Base-by-base conservation (phyloP, 2,797 vertebrate genomes). In the Myotis planiceps region DNA sequence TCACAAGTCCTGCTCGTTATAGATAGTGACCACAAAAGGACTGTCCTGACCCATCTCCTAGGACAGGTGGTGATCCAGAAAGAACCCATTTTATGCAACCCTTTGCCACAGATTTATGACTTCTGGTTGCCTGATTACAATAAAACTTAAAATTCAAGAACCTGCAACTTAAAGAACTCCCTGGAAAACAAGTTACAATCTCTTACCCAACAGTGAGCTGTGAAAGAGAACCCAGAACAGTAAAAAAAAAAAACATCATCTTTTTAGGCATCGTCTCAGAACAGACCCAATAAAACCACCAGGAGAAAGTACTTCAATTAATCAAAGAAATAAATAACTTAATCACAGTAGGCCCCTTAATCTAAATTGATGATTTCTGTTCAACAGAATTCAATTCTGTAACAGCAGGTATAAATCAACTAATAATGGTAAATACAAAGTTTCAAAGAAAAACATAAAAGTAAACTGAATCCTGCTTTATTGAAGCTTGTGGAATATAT, bases 381-480 rank as follows among this genome's bases (percentile, higher is more conserved):
- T 80, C 34, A 89, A 90, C 37, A 96, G 65, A 95, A 72, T 79
- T 81, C 75, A 88, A 55, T 72, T 88, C 71, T 78, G 55, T 16
- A 92, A 92, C 5, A 81, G 47, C 27, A 75, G 27, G 16, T 80
- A 14, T 60, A 94, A 96, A 82, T 69, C 68, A 76, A 85, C 39
- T 66, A 49, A 47, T 66, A 85, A 68, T 21, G 29, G 90, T n/a
- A 94, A 93, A 92, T 49, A 82, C 47, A 88, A 88, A 94, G n/a
- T 94, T 82, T 90, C 39, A 60, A 91, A 88, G 60, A 91, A 92
- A 91, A 95, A 19, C 49, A 51, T 45, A 65, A 93, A 94, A 96
- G 34, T 19, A 90, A 96, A 84, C 1, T 25, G 25, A 97, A 90
- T 53, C 87, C 95, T 97, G 79, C 86, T 97, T 98, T 55, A 97